These are phyloP conservation scores for Okamejei kenojei DNA, from an alignment of 2,797 vertebrate species.

Conservation along the genomic window DNA sequence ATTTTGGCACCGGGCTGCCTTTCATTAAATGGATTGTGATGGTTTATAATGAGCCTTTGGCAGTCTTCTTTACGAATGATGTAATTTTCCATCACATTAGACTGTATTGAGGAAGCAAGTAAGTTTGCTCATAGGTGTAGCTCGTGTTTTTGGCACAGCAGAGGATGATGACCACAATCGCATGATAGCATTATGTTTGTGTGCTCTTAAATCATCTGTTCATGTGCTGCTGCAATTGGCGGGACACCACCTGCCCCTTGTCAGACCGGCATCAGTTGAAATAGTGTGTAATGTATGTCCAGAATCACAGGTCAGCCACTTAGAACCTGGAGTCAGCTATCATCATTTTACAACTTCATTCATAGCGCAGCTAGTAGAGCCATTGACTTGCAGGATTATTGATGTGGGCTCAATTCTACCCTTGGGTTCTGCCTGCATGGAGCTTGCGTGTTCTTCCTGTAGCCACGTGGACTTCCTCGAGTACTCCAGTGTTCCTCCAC, in stretches of 20 bases:
- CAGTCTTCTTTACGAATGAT: slow-evolving; percentile 11
- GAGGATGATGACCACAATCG: neutral
- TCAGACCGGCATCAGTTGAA: neutral
- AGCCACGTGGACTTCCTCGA: too few relatives aligned
- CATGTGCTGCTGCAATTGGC: neutral
- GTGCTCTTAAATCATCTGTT: too few relatives aligned
- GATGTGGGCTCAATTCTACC: too few relatives aligned
- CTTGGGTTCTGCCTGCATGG: too few relatives aligned
- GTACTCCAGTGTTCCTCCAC: too few relatives aligned
- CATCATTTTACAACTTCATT: neutral
- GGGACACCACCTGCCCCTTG: neutral
- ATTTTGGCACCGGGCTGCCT: neutral
- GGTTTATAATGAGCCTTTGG: slow-evolving; percentile 17
- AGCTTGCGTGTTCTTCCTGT: too few relatives aligned
- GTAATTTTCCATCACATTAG: neutral
- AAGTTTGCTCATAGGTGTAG: neutral
- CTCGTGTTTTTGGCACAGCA: neutral
- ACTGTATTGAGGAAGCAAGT: neutral
- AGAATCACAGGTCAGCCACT: neutral
- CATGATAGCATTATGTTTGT: neutral
- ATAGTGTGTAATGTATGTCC: neutral
- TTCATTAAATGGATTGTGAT: neutral
- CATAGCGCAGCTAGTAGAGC: too few relatives aligned
- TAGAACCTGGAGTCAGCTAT: neutral
- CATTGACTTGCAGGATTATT: too few relatives aligned